Conservation (phyloP, 2,797 vertebrate genomes). For the Platyrinchus mystaceus region DNA sequence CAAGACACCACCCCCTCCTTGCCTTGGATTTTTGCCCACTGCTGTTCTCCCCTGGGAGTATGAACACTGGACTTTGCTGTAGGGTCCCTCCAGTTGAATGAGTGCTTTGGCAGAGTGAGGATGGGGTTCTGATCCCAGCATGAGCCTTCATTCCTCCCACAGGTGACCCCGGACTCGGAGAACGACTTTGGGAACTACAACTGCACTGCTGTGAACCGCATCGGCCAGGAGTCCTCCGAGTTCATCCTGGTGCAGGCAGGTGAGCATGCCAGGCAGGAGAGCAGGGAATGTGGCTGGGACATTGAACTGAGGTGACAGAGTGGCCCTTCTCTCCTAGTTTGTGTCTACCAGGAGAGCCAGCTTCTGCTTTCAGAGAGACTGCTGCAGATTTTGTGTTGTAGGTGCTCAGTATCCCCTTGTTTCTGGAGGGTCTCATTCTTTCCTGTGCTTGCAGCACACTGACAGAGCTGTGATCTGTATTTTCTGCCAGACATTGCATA, state of each 20-base stretch:
- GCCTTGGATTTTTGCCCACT: not conserved
- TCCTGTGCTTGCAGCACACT: fast-evolving
- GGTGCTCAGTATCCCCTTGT: not conserved
- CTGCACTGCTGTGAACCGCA: constrained; percentile 94
- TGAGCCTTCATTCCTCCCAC: not conserved
- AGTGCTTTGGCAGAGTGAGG: not conserved
- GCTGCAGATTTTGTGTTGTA: fast-evolving
- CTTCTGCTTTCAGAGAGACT: not conserved
- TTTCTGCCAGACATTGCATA: not conserved
- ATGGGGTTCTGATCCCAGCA: not conserved
- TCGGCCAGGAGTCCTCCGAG: constrained; percentile 94
- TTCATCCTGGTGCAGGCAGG: constrained; percentile 98
- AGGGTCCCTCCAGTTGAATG: not conserved
- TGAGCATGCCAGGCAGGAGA: constrained; percentile 64
- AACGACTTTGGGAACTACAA: constrained; percentile 99
- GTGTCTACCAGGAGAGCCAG: not conserved
- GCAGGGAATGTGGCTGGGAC: not conserved
- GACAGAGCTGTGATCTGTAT: not conserved
- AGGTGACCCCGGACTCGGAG: constrained; percentile 95
- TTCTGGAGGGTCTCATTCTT: not conserved
- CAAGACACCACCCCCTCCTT: not conserved
- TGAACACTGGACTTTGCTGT: not conserved
- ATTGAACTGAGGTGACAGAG: not conserved
- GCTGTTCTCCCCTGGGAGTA: not conserved
- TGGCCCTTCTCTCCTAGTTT: fast-evolving